Percentiles rank a stretch among this genome's conserved stretches.
Evolutionary conservation across 2,113 vertebrate species (phyloP).

Genomic region (Phyllopteryx taeniolatus): DNA sequence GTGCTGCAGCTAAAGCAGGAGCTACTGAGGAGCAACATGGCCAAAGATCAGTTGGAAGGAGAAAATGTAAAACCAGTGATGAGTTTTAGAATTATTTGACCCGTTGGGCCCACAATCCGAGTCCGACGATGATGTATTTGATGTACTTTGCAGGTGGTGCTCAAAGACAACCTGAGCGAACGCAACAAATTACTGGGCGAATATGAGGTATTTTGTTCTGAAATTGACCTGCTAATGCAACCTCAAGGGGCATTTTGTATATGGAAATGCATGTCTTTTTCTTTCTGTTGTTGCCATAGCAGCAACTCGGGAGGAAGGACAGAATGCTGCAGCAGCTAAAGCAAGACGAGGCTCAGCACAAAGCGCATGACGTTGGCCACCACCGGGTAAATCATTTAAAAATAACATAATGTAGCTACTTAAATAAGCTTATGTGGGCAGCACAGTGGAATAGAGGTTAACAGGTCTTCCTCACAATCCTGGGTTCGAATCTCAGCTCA

Average conservation of each 20-base stretch:
- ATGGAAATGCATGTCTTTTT: not conserved
- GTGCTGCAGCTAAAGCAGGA: conserved; percentile 97
- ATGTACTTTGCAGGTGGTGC: conserved; percentile 77
- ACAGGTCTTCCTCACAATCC: too few relatives aligned
- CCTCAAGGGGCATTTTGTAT: conserved; percentile 3
- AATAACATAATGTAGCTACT: conserved; percentile 3
- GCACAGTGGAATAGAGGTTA: too few relatives aligned
- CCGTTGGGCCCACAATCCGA: conserved; percentile 8
- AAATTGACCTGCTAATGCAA: conserved; percentile 14
- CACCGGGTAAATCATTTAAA: conserved; percentile 74
- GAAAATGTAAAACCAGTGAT: conserved; percentile 84
- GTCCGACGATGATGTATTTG: conserved; percentile 2
- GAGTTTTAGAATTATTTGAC: conserved; percentile 46
- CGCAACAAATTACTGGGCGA: conserved; percentile 84
- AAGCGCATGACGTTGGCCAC: conserved; percentile 78
- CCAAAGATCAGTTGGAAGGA: conserved; percentile 89
- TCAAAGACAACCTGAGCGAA: conserved; percentile 89
- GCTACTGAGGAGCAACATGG: conserved; percentile 87
- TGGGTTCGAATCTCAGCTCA: too few relatives aligned
- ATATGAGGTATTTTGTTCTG: conserved; percentile 78
- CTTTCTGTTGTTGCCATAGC: conserved; percentile 71
- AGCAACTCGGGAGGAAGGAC: conserved; percentile 87
- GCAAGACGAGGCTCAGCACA: conserved; percentile 81
- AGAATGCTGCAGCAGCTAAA: conserved; percentile 86
- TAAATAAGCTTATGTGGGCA: not conserved